Evolutionary conservation across 2,888 invertebrate genomes (phyloP).

Genomic region (Tachina lurida): DNA sequence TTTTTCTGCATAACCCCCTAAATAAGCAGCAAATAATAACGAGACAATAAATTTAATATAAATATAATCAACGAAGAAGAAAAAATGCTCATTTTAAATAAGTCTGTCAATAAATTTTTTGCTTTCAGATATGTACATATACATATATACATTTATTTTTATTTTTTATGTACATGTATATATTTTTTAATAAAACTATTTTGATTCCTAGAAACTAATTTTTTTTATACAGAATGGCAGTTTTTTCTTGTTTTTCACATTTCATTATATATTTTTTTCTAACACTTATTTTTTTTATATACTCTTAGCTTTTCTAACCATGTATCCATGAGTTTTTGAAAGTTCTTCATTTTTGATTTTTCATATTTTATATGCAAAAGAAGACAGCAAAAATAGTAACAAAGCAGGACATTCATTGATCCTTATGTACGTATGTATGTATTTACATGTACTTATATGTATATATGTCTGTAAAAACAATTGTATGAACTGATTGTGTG

Average conservation of each 20-base stretch:
- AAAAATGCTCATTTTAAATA: slow-evolving; percentile 25
- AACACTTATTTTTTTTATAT: not conserved
- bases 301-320: too few relatives aligned
- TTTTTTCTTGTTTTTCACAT: not conserved
- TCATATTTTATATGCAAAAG: slow-evolving; percentile 62
- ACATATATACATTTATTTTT: not conserved
- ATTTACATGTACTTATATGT: not conserved
- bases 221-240: not conserved
- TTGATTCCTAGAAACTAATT: not conserved
- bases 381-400: not conserved
- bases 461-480: not conserved
- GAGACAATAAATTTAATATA: slow-evolving; percentile 43
- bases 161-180: not conserved
- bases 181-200: not conserved
- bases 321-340: slow-evolving; percentile 4
- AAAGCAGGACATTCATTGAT: slow-evolving; percentile 14
- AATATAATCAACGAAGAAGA: not conserved
- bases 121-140: not conserved
- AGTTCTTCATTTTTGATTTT: slow-evolving; percentile 59
- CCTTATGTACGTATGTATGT: not conserved
- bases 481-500: not conserved
- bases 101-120: slow-evolving; percentile 8
- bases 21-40: not conserved
- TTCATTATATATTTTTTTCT: not conserved
- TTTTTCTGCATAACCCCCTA: slow-evolving; percentile 2